A percentile compares a stretch with the other conserved stretches of the same genome.
phyloP scores from a whole-genome alignment of 2,797 vertebrate species.

The Lates japonicus region DNA sequence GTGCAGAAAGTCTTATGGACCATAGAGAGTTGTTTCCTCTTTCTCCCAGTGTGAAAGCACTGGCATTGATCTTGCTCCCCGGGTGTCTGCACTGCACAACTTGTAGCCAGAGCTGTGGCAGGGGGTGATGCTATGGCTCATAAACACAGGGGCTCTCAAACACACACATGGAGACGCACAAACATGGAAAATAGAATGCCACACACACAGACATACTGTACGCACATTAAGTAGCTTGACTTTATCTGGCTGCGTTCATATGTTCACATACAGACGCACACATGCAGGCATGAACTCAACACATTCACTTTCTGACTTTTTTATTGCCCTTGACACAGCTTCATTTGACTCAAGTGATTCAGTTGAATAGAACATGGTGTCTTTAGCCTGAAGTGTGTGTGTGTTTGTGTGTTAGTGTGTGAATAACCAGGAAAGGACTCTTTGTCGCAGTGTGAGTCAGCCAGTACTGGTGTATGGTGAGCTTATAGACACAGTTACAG shows the following conservation, averaged over 20 bases:
- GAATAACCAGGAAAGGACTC: slow-evolving; percentile 12
- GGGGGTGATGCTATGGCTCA: slow-evolving; percentile 11
- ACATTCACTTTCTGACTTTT: slow-evolving; percentile 20
- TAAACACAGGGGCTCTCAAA: slow-evolving; percentile 28
- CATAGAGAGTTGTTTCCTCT: slow-evolving; percentile 61
- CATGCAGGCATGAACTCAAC: slow-evolving; percentile 7
- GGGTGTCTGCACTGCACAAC: slow-evolving; percentile 42
- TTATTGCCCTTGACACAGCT: slow-evolving; percentile 28
- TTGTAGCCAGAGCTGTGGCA: slow-evolving; percentile 11
- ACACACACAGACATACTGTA: slow-evolving; percentile 3
- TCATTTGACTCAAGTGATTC: slow-evolving; percentile 60
- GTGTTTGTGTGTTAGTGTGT: slow-evolving; percentile 32
- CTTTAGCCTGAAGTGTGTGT: slow-evolving; percentile 40
- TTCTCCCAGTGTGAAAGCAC: slow-evolving; percentile 44
- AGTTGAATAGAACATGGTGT: slow-evolving; percentile 43
- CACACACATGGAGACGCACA: not conserved
- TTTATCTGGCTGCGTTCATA: slow-evolving; percentile 4
- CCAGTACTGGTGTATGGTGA: slow-evolving; percentile 21
- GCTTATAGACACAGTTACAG: slow-evolving; percentile 36
- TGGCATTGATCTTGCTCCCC: slow-evolving; percentile 53
- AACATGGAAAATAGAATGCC: not conserved
- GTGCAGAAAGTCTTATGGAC: slow-evolving; percentile 53
- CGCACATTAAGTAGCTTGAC: not conserved
- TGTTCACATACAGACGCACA: not conserved
- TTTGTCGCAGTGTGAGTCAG: slow-evolving; percentile 38